Evolutionary conservation across 1,140 invertebrate genomes (phyloP).

Genomic region (Apocrypta bakeri): DNA sequence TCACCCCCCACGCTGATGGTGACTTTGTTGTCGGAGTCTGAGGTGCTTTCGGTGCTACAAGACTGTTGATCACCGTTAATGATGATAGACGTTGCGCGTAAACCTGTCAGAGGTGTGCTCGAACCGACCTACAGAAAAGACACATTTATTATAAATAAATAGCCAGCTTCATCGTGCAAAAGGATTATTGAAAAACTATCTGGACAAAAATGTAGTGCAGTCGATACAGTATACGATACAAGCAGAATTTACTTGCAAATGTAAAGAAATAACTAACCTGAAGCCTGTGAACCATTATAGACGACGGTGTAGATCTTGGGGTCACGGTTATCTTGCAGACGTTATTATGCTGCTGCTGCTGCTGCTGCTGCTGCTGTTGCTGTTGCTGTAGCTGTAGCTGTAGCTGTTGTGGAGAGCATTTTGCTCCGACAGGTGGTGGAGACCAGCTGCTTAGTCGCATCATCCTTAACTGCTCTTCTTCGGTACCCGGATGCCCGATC

Average conservation of each 20-base stretch:
- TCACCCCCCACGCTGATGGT: conserved; percentile 73
- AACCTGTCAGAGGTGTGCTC: conserved; percentile 55
- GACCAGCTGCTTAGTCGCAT: conserved; percentile 72
- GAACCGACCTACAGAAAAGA: conserved; percentile 21
- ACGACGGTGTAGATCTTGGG: conserved; percentile 63
- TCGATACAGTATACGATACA: no score
- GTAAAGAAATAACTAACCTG: conserved; percentile 72
- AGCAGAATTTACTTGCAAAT: no score
- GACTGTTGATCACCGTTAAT: conserved; percentile 84
- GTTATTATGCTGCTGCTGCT: conserved; percentile 56
- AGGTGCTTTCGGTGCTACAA: conserved; percentile 76
- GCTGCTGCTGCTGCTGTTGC: conserved; percentile 36
- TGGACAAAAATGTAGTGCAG: no score
- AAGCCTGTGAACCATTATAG: conserved; percentile 75
- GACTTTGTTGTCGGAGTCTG: conserved; percentile 66
- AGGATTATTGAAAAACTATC: no score
- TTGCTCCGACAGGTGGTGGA: conserved; percentile 61
- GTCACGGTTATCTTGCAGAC: conserved; percentile 72
- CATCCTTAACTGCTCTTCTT: conserved; percentile 64
- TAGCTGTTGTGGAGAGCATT: conserved; percentile 37
- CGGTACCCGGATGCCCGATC: conserved; percentile 9
- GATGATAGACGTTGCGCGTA: conserved; percentile 82
- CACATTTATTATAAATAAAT: neutral
- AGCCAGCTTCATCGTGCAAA: no score
- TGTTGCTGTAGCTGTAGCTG: no score